Base-by-base conservation (phyloP, 1,140 invertebrate species). In the Dendroctonus valens region DNA sequence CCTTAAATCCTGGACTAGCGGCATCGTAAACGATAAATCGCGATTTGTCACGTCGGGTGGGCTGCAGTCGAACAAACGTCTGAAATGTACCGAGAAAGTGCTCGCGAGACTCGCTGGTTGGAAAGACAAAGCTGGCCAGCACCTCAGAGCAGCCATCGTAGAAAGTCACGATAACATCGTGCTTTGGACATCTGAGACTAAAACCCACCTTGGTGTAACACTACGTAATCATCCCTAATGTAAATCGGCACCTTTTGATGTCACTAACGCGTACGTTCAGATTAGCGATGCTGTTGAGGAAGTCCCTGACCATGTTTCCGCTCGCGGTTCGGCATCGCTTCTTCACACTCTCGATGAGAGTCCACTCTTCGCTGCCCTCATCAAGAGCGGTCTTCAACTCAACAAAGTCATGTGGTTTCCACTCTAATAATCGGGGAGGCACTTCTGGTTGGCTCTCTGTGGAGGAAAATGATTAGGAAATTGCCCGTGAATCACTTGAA, bases 121-220 rank as follows among this genome's bases (percentile, higher is more conserved):
- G 91, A 79, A 96, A 96, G 72, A 93, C 89, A 73, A 92, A 88
- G 11, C 89, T 88, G 67, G 89, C 89, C 69, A 91, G 87, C 64
- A 86, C 85, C 0, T 88, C 85, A 8, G 89, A 87, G 74, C 91
- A 88, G 72, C 89, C 87, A 7, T 87, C 86, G 65, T 86, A 84
- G 68, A 92, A 86, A 52, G 87, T 86, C 65, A 92, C 79, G 55
- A 89, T 85, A 54, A 89, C 85, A 42, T 85, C 87, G 62, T 88
- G 85, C 50, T 85, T 83, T 41, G 85, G 83, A 7, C 89, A 80
- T 69, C 84, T 82, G 72, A 91, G 88, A 40, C 85, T 85, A 15
- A 5, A 41, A 5, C 12, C 26, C 53, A 52, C 50, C 15, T 40
- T 2, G 12, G 38, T 55, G 5, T 9, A 59, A 49, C 48, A 38